Conservation (phyloP, 2,113 vertebrate genomes). For the Eonycteris spelaea region DNA sequence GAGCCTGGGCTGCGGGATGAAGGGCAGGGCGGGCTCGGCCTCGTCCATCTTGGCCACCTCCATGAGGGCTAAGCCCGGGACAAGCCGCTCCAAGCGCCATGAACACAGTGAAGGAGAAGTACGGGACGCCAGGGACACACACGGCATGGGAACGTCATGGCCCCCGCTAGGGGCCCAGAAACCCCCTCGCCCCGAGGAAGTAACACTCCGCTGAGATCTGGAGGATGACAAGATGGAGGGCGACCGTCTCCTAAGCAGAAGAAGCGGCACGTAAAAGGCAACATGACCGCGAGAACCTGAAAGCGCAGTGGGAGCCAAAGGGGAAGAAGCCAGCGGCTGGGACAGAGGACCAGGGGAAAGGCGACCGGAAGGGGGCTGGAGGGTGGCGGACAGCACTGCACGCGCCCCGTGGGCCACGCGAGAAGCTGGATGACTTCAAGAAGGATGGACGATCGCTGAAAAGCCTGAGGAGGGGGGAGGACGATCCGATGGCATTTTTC, state of each 20-base stretch:
- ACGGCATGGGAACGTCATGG: fast-evolving
- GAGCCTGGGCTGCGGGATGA: background rate
- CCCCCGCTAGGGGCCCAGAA: background rate
- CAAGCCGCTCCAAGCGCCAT: background rate
- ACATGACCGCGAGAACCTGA: no score
- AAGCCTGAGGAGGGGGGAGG: background rate
- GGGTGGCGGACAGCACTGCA: background rate
- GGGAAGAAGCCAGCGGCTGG: background rate
- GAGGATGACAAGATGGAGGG: background rate
- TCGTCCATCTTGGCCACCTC: background rate
- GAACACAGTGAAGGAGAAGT: background rate
- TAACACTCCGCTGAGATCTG: background rate
- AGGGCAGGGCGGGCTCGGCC: background rate
- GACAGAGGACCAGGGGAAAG: background rate
- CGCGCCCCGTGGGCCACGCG: no score
- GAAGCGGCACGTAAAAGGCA: background rate
- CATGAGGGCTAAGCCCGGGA: background rate
- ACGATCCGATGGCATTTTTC: background rate
- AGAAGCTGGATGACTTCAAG: background rate
- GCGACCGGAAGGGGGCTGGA: no score
- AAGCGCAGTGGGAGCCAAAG: background rate
- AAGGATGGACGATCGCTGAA: background rate
- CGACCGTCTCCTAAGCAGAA: background rate
- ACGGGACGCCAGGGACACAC: background rate
- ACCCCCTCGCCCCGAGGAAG: background rate